phyloP scores from a whole-genome alignment of 2,888 invertebrate genomes.

The Eupithecia pulchellata region DNA sequence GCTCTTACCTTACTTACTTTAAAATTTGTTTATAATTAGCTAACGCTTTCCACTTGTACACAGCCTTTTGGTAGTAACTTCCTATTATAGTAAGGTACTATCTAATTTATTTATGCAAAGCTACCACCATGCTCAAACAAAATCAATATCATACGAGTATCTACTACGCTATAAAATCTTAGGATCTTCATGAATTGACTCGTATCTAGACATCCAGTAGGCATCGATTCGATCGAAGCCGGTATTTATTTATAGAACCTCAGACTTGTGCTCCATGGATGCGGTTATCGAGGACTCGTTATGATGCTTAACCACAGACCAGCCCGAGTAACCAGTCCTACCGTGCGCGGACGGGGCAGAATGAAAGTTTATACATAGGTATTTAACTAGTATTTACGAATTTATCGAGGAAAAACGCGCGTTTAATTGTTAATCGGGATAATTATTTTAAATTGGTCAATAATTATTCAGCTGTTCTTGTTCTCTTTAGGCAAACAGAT shows the following conservation, averaged over 20 bases:
- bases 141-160: neutral
- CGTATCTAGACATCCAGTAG: neutral
- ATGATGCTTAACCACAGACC: conserved; percentile 41
- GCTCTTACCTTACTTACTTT: no score
- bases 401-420: no score
- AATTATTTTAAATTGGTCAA: no score
- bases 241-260: conserved; percentile 31
- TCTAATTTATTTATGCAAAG: neutral
- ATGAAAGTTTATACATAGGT: neutral
- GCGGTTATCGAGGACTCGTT: conserved; percentile 38
- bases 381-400: neutral
- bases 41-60: no score
- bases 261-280: no score
- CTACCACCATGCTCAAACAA: neutral
- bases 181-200: neutral
- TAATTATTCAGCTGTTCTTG: no score
- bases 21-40: no score
- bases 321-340: conserved; percentile 6
- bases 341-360: neutral
- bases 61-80: no score
- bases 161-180: neutral
- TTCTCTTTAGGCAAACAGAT: no score
- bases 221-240: conserved; percentile 7
- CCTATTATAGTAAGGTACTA: no score
- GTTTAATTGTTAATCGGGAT: neutral